Base-by-base conservation (phyloP, 30 jellyfish, hydroid and myxozoan genomes). In the Catostylus mosaicus region DNA sequence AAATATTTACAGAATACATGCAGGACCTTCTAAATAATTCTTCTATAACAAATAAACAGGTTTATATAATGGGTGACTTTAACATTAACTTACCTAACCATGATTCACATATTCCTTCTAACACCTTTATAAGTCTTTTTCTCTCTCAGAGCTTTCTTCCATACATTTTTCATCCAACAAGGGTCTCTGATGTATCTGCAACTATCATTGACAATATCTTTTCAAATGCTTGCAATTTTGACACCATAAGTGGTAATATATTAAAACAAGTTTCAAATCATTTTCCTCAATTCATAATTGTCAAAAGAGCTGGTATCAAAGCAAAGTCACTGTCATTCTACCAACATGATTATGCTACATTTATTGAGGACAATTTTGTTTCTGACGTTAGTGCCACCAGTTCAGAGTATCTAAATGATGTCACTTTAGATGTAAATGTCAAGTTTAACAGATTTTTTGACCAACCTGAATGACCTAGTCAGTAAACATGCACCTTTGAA, bases 101-200 rank as follows among this genome's bases (percentile, higher is more conserved):
- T n/a, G n/a, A n/a, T n/a, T n/a, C n/a, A n/a, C n/a, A n/a, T n/a
- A n/a, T n/a, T n/a, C 54, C 80, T 75, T 38, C 87, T 30, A 54
- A 30, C 1, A 48, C 46, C 10, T 75, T 48, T 77, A 81, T 77
- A 1, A 77, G 82, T 77, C 67, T 77, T 33, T 34, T 54, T 35
- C 82, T 77, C 45, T 77, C 88, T 57, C 81, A 77, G 68, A 59
- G 61, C 46, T 56, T 77, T 40, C 88, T 77, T 56, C 88, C 88
- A 9, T 77, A 14, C 26, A 43, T 77, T 14, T 36, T 77, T 62
- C 88, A 77, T 77, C 88, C 88, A 52, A 52, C 88, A 16, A 31
- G 88, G 37, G 88, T 77, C 27, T 77, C 88, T 77, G 88, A 54
- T 30, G 84, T 50, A 16, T 77, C 88, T 77, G 30, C 88, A 18